phyloP scores from a whole-genome alignment of 1,140 invertebrate genomes.

The Halictus rubicundus region DNA sequence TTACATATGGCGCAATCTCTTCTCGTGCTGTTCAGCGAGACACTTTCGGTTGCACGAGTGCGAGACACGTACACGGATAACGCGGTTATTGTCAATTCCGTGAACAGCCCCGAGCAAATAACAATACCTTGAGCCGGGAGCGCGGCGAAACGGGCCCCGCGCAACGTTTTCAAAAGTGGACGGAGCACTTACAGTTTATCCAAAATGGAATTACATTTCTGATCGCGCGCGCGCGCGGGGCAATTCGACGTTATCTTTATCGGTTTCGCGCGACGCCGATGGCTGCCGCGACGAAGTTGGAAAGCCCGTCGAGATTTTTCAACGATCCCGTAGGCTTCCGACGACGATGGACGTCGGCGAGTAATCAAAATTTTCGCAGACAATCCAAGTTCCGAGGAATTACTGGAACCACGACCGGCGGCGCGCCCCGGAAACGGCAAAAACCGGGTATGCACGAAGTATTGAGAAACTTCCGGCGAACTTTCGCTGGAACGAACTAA shows the following conservation, averaged over 20 bases:
- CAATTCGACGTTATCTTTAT: neutral
- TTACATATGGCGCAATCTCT: neutral
- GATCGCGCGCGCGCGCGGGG: neutral
- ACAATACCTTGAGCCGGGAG: neutral
- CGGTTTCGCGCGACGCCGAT: neutral
- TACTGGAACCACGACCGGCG: neutral
- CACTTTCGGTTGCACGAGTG: too few relatives aligned
- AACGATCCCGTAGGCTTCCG: too few relatives aligned
- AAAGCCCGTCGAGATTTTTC: neutral
- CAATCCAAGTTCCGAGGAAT: constrained; percentile 26
- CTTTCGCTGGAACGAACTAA: constrained; percentile 39
- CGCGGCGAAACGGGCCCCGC: neutral
- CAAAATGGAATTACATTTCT: constrained; percentile 5
- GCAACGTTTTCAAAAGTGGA: neutral
- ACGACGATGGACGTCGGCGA: neutral
- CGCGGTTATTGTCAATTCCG: constrained; percentile 32
- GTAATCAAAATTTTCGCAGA: constrained; percentile 9
- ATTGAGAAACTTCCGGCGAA: constrained; percentile 34
- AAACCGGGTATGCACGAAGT: constrained; percentile 16
- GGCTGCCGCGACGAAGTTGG: neutral
- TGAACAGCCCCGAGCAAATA: neutral
- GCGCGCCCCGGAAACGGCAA: constrained; percentile 1
- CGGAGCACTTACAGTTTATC: neutral
- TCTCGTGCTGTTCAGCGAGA: neutral
- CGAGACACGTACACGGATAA: neutral